Evolutionary conservation across 1,140 invertebrate species (phyloP).

Genomic region (Zaprionus inermis): DNA sequence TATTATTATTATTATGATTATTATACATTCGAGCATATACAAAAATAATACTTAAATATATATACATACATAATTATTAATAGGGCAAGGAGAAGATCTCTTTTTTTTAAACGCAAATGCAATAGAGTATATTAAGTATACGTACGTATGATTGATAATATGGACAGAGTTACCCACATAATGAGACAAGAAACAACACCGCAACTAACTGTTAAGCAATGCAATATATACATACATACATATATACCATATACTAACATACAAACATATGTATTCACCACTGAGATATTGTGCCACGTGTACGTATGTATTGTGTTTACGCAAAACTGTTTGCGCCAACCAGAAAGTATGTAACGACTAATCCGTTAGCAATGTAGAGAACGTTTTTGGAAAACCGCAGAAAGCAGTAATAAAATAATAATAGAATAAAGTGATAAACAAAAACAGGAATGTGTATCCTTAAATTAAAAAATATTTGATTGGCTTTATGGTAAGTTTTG

Average conservation of each 20-base stretch:
- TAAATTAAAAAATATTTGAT: conserved; percentile 9
- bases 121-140: conserved; percentile 33
- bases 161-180: conserved; percentile 49
- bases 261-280: conserved; percentile 31
- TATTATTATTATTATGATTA: conserved; percentile 8
- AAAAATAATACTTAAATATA: conserved; percentile 8
- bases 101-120: conserved; percentile 51
- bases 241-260: not conserved
- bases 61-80: conserved; percentile 23
- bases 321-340: conserved; percentile 22
- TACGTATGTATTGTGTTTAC: conserved; percentile 37
- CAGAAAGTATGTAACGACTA: conserved; percentile 53
- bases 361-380: conserved; percentile 71
- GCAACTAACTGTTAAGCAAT: conserved; percentile 68
- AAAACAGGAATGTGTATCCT: conserved; percentile 15
- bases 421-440: conserved; percentile 73
- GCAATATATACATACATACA: conserved; percentile 9
- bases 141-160: conserved; percentile 47
- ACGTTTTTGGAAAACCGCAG: conserved; percentile 68
- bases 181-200: conserved; percentile 47
- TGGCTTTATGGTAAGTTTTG: not conserved
- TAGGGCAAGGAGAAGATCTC: conserved; percentile 49
- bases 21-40: conserved; percentile 6
- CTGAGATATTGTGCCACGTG: conserved; percentile 54
- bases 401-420: conserved; percentile 38